Evolutionary conservation across 2,113 vertebrate species (phyloP), one percentile per base, ranked within the genome.

Genomic region (Cariama cristata): DNA sequence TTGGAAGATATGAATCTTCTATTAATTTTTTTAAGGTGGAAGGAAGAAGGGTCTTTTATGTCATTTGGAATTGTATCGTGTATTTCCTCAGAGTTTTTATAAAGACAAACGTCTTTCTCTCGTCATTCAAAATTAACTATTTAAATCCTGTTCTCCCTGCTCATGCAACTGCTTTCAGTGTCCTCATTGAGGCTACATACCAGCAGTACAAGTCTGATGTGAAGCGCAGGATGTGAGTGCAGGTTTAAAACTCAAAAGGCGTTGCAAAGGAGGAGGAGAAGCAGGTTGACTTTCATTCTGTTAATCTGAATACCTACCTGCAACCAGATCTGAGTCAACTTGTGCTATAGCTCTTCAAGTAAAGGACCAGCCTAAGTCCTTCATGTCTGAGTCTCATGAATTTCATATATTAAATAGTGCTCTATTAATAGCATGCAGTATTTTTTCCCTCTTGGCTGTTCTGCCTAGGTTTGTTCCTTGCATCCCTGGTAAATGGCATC

Each of bases 401-500:
- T 76, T 94, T 83, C 19, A 28, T 55, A 1, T 66, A 52, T 83
- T 83, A 83, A 58, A 55, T 73, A 90, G 23, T 59, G 44, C 74
- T 93, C 62, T 92, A 5, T 95, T 97, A 75, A 87, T 98, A 95
- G 85, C 81, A 30, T 85, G 59, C 15, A 42, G 44, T 89, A 45
- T 96, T 97, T 53, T 94, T 97, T 98, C 95, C 56, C 49, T 97
- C 83, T 96, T 50, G 58, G 80, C 93, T 97, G 42, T 86, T 97
- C 80, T 97, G 50, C 81, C 89, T 90, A 63, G 91, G 76, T 81
- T 93, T 98, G 84, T 96, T 95, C 73, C 92, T 97, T 98, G 83
- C 3, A 4, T 96, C 93, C 93, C 69, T 97, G 93, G 96, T 94
- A 98, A 98, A 97, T 94, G 92, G 63, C 80, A 97, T 96, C 88